Evolutionary conservation across 1,140 invertebrate species (phyloP).

Genomic region (Trichogramma pretiosum): DNA sequence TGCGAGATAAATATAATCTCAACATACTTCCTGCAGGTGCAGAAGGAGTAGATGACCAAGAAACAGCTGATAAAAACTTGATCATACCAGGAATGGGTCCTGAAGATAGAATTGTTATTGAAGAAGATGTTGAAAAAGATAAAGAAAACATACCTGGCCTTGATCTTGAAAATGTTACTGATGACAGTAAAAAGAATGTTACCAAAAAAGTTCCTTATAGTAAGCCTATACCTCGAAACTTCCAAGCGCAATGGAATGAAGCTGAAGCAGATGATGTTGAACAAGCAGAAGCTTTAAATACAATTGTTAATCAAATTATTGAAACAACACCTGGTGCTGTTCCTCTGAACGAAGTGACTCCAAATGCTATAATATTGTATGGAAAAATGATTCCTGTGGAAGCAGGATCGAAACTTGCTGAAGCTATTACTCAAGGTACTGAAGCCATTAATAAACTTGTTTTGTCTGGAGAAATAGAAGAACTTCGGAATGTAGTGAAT

Average conservation of each 20-base stretch:
- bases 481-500: slow-evolving; percentile 63
- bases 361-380: slow-evolving; percentile 69
- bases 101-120: slow-evolving; percentile 73
- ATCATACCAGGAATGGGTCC: slow-evolving; percentile 92
- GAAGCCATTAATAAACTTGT: slow-evolving; percentile 67
- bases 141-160: slow-evolving; percentile 67
- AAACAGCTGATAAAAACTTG: slow-evolving; percentile 63
- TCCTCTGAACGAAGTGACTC: slow-evolving; percentile 60
- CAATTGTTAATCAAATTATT: slow-evolving; percentile 57
- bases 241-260: slow-evolving; percentile 93
- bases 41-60: slow-evolving; percentile 61
- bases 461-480: slow-evolving; percentile 67
- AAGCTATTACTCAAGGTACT: slow-evolving; percentile 64
- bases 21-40: slow-evolving; percentile 78
- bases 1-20: slow-evolving; percentile 96
- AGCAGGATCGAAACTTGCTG: slow-evolving; percentile 64
- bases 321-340: slow-evolving; percentile 64
- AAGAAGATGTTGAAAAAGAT: slow-evolving; percentile 41
- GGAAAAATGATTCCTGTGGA: slow-evolving; percentile 69
- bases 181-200: slow-evolving; percentile 57
- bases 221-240: slow-evolving; percentile 90
- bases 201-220: slow-evolving; percentile 83
- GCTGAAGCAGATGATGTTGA: slow-evolving; percentile 55
- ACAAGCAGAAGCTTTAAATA: slow-evolving; percentile 48
- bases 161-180: slow-evolving; percentile 67